Conservation (phyloP, 2,113 vertebrate species). For the Glareola pratincola region DNA sequence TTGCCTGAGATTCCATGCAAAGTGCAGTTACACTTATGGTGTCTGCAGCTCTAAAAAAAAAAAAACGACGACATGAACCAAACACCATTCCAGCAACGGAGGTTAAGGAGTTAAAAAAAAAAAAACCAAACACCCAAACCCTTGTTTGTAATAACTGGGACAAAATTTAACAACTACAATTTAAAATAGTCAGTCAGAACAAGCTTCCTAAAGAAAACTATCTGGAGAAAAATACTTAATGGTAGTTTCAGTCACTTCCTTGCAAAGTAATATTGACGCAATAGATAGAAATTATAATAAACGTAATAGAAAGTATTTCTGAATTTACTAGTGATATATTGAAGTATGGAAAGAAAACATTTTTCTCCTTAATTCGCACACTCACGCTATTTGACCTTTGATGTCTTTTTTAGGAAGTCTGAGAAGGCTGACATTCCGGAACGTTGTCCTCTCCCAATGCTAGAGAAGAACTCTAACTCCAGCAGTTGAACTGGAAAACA, state of each 20-base stretch:
- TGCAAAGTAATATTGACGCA: not conserved
- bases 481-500: not conserved
- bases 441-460: fast-evolving
- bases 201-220: not conserved
- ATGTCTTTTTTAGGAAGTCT: not conserved
- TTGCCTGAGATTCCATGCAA: not conserved
- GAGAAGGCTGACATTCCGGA: not conserved
- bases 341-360: not conserved
- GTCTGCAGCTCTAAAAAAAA: not conserved
- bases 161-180: not conserved
- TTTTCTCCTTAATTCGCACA: not conserved
- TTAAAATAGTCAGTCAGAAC: not conserved
- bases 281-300: not conserved
- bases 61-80: not conserved
- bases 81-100: not conserved
- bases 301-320: not conserved
- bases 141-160: not conserved
- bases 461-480: not conserved
- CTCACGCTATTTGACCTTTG: not conserved
- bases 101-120: not conserved
- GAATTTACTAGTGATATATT: not conserved
- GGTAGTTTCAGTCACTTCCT: not conserved
- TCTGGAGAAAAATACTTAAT: not conserved
- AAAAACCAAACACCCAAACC: not conserved
- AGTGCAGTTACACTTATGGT: not conserved